Base-by-base conservation (phyloP, 2,888 invertebrate species). In the Cantharis nigra region DNA sequence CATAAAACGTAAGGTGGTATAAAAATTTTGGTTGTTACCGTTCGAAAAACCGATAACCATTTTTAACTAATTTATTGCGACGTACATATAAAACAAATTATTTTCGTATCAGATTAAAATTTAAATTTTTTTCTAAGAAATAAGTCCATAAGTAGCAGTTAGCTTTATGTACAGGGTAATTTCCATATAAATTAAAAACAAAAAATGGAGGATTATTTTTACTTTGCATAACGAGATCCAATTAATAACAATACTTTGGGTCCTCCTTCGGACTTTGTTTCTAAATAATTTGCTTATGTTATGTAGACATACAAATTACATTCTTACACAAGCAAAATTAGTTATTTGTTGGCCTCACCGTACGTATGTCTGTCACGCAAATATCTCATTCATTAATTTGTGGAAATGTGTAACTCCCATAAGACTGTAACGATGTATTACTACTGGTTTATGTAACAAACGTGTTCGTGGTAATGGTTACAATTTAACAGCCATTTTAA, bases 351-450 rank as follows among this genome's bases (percentile, higher is more conserved):
- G 16, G 26, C 65, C 10, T 71, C 62, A 65, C 64, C 62, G 64
- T 23, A 74, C 62, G 64, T 23, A 74, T 70, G 75, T 26, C 70
- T 63, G 70, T 75, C 75, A 75, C 75, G 75, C 75, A 49, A 75
- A 70, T 70, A 64, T 49, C 71, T 64, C 75, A 70, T 75, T 70
- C 70, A 71, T 75, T 75, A 75, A 75, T 75, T 75, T 70, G 70
- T 49, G 64, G 26, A 75, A 75, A 70, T 65, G 65, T 64, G 20
- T 20, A 67, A 67, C 26, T 67, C 65, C 65, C 65, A 23, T 67
- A 14, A 67, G 65, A 67, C 65, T 67, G 65, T 26, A 67, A 67
- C 23, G 65, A 67, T 67, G 65, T 23, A 67, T 67, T 67, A 67
- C 65, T 67, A 67, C 18, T 20, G 65, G 20, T 67, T 67, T 67